Base-by-base conservation (phyloP, 2,113 vertebrate species). In the Castor canadensis region DNA sequence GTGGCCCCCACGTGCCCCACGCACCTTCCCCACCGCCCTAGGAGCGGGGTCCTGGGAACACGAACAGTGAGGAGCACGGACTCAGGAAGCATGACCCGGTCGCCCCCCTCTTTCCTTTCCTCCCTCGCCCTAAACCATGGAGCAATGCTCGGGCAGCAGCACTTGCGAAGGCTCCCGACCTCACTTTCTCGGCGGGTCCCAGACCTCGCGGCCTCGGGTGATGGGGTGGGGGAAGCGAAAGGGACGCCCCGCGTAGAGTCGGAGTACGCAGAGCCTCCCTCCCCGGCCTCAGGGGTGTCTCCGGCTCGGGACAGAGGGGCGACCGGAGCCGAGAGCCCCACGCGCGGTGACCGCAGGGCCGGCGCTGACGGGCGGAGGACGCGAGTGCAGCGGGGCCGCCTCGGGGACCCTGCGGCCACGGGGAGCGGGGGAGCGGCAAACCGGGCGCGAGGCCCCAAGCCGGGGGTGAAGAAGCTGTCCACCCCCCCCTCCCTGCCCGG, bases 1-100 rank as follows among this genome's bases (percentile, higher is more conserved):
- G 60, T 0, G 76, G 54, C 71, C 91, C 75, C 83, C 97, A 92
- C 79, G 93, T 87, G 95, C 20, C 88, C 89, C 84, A 22, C 66
- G 87, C 20, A 32, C 58, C 45, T 13, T 64, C 56, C 71, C 45
- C 56, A 9, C 32, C 15, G 32, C 58, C 82, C 75, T 1, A 15
- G 1, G 32, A 32, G 19, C 60, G 15, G 22, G 43, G 22, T 6
- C 10, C 47, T 26, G 6, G 43, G 17, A 35, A 28, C 22, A 12
- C 69, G 35, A 67, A 62, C 35, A 32, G 30, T 15, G 35, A 38
- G 28, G 49, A 38, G 24, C 13, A 6, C 75, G 12, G 32, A 28
- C 19, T 1, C 11, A 17, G 38, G 56, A 40, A 52, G 35, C 69
- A 16, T 20, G 5, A 10, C 35, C 49, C 60, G 4, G 9, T 2